Evolutionary conservation across 2,113 vertebrate species (phyloP).

Genomic region (Lutjanus erythropterus): DNA sequence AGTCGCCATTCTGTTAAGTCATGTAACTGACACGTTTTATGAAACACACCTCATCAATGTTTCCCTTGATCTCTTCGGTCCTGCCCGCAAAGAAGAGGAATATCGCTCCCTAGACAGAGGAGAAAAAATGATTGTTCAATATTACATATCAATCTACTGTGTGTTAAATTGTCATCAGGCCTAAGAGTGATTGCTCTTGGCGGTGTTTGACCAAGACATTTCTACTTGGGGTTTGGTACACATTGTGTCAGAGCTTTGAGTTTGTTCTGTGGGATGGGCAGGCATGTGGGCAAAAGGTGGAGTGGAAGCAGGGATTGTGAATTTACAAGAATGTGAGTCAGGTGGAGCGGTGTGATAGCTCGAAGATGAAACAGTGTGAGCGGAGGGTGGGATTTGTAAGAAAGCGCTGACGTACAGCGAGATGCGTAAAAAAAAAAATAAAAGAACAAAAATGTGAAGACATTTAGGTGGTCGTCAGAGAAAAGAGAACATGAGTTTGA

Average conservation of each 20-base stretch:
- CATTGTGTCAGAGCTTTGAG: constrained; percentile 27
- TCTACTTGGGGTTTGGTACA: constrained; percentile 27
- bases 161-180: background rate
- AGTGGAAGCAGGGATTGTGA: constrained; percentile 38
- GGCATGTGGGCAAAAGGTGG: constrained; percentile 63
- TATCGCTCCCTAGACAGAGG: constrained; percentile 84
- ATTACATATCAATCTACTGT: background rate
- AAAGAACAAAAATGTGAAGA: background rate
- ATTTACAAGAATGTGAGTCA: constrained; percentile 40
- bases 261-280: constrained; percentile 79
- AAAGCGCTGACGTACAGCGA: background rate
- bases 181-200: constrained; percentile 10
- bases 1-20: background rate
- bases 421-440: background rate
- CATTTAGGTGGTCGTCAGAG: background rate
- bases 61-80: constrained; percentile 89
- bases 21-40: background rate
- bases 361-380: background rate
- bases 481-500: background rate
- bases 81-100: constrained; percentile 90
- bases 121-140: background rate
- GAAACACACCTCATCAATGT: constrained; percentile 86
- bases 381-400: background rate
- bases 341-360: background rate
- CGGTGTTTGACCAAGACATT: constrained; percentile 46